phyloP scores from a whole-genome alignment of 2,113 vertebrate species.

The Catharus bicknelli region DNA sequence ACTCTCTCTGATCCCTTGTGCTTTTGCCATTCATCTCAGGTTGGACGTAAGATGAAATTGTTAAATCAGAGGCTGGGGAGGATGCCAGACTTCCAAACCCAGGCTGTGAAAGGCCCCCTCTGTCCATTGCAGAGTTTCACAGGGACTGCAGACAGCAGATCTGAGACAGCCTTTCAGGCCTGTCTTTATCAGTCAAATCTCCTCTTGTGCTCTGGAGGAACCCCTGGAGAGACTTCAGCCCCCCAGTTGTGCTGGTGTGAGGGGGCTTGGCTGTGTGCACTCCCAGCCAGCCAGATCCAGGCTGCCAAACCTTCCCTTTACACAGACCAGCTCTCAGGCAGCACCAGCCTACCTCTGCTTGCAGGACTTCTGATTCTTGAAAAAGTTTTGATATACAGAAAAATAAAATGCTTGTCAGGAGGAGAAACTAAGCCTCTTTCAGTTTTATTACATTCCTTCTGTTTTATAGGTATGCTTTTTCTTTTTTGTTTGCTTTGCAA shows the following conservation, averaged over 20 bases:
- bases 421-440: constrained; percentile 1
- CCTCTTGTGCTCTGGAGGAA: background rate
- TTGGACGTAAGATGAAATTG: constrained; percentile 12
- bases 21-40: constrained; percentile 11
- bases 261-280: background rate
- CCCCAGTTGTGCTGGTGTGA: fast-evolving
- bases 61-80: constrained; percentile 37
- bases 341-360: background rate
- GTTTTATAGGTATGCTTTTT: background rate
- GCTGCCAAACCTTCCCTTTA: background rate
- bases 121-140: background rate
- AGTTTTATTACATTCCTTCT: background rate
- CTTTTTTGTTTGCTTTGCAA: background rate
- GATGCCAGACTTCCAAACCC: background rate
- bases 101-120: constrained; percentile 38
- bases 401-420: constrained; percentile 20
- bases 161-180: constrained; percentile 25
- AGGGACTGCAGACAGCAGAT: background rate
- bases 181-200: constrained; percentile 30
- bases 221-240: background rate
- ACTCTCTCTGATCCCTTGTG: background rate
- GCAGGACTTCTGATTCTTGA: background rate
- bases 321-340: background rate
- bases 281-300: background rate
- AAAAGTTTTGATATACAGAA: background rate